Conservation (phyloP, 2,113 vertebrate species). For the Hirundichthys speculiger region DNA sequence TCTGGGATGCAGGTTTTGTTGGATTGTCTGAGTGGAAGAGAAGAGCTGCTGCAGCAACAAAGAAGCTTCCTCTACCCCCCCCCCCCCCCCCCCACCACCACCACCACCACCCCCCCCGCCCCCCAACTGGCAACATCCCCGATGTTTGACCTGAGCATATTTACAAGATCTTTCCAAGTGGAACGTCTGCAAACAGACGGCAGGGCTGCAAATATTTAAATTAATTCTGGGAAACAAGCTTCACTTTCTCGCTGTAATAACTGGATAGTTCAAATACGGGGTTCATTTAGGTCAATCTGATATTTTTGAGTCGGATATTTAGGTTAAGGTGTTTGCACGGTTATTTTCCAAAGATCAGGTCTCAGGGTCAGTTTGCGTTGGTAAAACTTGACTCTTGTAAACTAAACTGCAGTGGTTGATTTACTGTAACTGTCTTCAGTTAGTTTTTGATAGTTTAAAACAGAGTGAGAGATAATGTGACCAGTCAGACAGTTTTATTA, state of each 20-base stretch:
- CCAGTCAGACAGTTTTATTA: too few relatives aligned
- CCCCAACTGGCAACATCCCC: background rate
- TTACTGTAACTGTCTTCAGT: too few relatives aligned
- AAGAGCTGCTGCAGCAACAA: conserved; percentile 39
- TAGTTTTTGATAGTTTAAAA: too few relatives aligned
- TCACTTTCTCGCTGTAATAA: background rate
- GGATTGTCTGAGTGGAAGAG: conserved; percentile 35
- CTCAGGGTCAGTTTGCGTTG: too few relatives aligned
- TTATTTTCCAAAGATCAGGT: too few relatives aligned
- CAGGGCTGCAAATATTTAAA: background rate
- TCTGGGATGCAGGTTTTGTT: conserved; percentile 61
- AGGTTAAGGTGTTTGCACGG: background rate
- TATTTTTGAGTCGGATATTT: too few relatives aligned
- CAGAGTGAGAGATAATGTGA: too few relatives aligned
- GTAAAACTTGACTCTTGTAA: too few relatives aligned
- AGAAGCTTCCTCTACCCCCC: conserved; percentile 15
- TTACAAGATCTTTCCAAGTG: background rate
- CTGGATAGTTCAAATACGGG: too few relatives aligned
- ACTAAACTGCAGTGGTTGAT: too few relatives aligned
- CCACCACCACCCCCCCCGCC: conserved; percentile 2
- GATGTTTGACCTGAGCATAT: background rate
- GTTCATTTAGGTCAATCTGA: background rate
- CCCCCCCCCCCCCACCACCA: background rate
- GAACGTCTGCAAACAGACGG: background rate
- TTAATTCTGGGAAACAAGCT: background rate